These are phyloP conservation scores for Pionites leucogaster DNA, from an alignment of 2,113 vertebrate genomes.

Conservation along the genomic window DNA sequence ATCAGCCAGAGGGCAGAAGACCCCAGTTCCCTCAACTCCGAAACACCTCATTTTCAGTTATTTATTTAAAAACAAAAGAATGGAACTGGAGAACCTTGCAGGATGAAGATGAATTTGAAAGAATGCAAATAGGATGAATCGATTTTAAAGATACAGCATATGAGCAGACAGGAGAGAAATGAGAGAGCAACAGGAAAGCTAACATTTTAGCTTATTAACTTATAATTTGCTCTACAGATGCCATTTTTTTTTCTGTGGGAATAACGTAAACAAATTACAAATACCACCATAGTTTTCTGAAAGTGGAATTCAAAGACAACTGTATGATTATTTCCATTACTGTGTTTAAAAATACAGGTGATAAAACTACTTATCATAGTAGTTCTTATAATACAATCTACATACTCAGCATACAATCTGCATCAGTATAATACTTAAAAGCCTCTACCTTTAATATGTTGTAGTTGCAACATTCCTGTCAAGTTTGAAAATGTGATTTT, in stretches of 20 bases:
- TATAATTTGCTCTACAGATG: not conserved
- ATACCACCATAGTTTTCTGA: not conserved
- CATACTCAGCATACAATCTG: not conserved
- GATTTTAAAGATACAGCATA: not conserved
- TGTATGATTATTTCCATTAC: not conserved
- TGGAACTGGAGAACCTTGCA: not conserved
- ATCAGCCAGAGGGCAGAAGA: not conserved
- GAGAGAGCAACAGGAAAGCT: not conserved
- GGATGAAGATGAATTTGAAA: not conserved
- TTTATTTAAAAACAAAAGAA: not conserved
- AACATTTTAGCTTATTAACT: not conserved
- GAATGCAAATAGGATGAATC: not conserved
- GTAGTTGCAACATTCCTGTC: not conserved
- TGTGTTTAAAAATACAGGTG: not conserved
- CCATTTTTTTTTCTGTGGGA: not conserved
- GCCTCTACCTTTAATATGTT: not conserved
- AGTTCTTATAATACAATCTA: too few species aligned
- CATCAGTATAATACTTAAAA: not conserved
- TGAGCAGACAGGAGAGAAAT: not conserved
- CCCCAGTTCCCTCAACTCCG: accelerated
- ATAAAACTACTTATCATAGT: not conserved
- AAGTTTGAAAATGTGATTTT: not conserved
- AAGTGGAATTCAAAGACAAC: not conserved
- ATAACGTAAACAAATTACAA: not conserved
- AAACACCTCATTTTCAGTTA: not conserved